Base-by-base conservation (phyloP, 2,113 vertebrate species). In the Psittacara wagleri region DNA sequence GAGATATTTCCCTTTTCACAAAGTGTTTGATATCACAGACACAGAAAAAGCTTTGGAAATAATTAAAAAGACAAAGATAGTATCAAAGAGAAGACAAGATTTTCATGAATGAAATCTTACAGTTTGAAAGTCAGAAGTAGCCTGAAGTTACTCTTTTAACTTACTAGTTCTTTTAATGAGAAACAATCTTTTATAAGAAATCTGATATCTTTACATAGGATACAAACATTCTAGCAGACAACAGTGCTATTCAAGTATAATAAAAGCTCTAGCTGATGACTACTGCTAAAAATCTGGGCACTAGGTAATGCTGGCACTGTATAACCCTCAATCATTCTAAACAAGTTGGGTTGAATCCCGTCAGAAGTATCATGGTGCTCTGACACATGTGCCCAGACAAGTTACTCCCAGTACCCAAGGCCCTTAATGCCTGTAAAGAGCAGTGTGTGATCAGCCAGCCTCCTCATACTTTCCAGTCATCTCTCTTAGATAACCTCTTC, bases 1-100 rank as follows among this genome's bases (percentile, higher is more conserved):
- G 64, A 96, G 92, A 94, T 92, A 96, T 68, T 73, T 94, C 44
- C 80, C 13, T 72, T 84, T 88, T 88, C 64, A 93, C 19, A 76
- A 84, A 84, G 14, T 77, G 20, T 93, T 92, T 90, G 39, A 73
- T 84, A 86, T 62, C 48, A 86, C 29, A 80, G 66, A 54, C 51
- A 76, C 14, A 44, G 57, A 68, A 78, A 95, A 92, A 86, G 43
- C 61, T 90, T 72, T 86, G 35, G 62, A 94, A 96, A 88, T 84
- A 75, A 83, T 83, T 63, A 97, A 51, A 94, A 90, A 95, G 37
- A 72, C 43, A 90, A 90, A 94, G 90, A 90, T 75, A 88, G 44
- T 52, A 88, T 95, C 83, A 72, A 93, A 90, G 6, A 75, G 41
- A 95, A 90, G 39, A 81, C 55, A 92, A 43, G 48, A 88, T 93